phyloP scores from a whole-genome alignment of 2,113 vertebrate species.

The Paralichthys olivaceus region DNA sequence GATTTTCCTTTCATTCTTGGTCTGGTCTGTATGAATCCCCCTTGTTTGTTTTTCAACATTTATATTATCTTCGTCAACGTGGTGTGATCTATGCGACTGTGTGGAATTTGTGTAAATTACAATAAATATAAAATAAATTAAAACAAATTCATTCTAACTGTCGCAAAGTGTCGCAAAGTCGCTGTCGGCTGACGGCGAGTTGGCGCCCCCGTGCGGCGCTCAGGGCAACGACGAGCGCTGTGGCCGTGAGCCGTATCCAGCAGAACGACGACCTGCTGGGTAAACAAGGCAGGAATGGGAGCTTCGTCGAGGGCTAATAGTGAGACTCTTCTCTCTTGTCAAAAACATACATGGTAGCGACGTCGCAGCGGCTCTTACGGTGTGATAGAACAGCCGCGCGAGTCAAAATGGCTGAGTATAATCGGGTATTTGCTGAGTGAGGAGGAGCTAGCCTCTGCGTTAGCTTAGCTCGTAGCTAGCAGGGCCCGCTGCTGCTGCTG shows the following conservation, averaged over 20 bases:
- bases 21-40: too few species aligned
- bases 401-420: slow-evolving; percentile 42
- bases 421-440: slow-evolving; percentile 55
- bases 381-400: background rate
- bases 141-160: slow-evolving; percentile 8
- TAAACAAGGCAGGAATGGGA: slow-evolving; percentile 85
- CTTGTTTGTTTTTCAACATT: too few species aligned
- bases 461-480: slow-evolving; percentile 76
- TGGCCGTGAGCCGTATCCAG: slow-evolving; percentile 55
- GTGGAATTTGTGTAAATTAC: too few species aligned
- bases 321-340: slow-evolving; percentile 59
- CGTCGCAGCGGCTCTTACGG: background rate
- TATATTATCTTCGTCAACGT: too few species aligned
- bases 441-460: slow-evolving; percentile 63
- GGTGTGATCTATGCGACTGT: too few species aligned
- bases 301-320: slow-evolving; percentile 78
- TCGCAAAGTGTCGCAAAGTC: slow-evolving; percentile 70
- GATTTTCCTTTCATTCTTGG: too few species aligned
- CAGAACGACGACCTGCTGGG: slow-evolving; percentile 72
- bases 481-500: slow-evolving; percentile 62
- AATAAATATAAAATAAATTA: background rate
- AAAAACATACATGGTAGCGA: slow-evolving; percentile 9
- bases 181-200: background rate
- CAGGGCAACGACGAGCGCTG: background rate
- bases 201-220: slow-evolving; percentile 53